Base-by-base conservation (phyloP, 2,113 vertebrate genomes). In the Alouatta palliata region DNA sequence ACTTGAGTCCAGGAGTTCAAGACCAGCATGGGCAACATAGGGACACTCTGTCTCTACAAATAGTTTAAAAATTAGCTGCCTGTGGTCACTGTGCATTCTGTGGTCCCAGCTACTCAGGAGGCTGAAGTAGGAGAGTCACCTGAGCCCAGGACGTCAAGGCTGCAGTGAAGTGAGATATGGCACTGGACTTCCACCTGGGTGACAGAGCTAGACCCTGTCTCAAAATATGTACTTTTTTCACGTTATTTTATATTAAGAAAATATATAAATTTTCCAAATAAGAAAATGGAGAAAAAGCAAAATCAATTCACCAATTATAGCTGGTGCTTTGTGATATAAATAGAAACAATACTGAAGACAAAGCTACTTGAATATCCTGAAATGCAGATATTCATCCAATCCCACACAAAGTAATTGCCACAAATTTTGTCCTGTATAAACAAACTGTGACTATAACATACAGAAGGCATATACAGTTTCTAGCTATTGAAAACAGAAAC, bases 201-300 rank as follows among this genome's bases (percentile, higher is more conserved):
- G 27, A 64, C 12, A 14, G 61, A 64, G 61, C 61, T 30, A 64
- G 12, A 64, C 27, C 25, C 58, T 64, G 27, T 64, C 61, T 64
- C 61, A 64, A 30, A 64, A 52, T 52, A 52, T 52, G 1, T 17
- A 52, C 52, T 52, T 52, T 52, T 52, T 52, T 52, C 14, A 71
- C 23, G 64, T 90, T 82, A 94, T 54, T 85, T 91, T 49, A 82
- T 92, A 89, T 76, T 90, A 91, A 79, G 20, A 71, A 47, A 95
- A 89, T 54, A 87, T 1, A 7, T 73, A 86, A 87, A 30, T 70
- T 90, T 87, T 61, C 61, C 49, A 66, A 64, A 70, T n/a, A 47
- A 37, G 16, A 8, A 75, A 81, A 86, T 75, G 90, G 19, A 95
- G n/a, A 56, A 71, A 93, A 43, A 1, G 6, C 25, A 76, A 92